Evolutionary conservation across 2,888 invertebrate species (phyloP), one percentile per base, ranked within the genome.

Genomic region (Tenthredo scrophulariae): DNA sequence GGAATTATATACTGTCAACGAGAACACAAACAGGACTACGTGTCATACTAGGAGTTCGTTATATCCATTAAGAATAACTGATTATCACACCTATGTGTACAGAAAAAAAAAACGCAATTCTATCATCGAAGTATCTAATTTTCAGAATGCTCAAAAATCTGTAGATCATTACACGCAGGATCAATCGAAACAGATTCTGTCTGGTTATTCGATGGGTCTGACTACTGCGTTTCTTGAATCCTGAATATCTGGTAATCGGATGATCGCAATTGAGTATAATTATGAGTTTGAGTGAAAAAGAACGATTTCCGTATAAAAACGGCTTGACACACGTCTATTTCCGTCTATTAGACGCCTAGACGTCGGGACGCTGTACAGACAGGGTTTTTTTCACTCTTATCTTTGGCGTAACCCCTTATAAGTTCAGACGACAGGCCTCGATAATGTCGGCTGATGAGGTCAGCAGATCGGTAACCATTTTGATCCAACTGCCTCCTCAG

Each of bases 361-460:
- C 77, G 75, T 29, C 40, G 13, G 43, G 43, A 74, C 62, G 33
- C 3, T n/a, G 43, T 74, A 40, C 22, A 26, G 74, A 74, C 40
- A 10, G n/a, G n/a, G 40, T 74, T 74, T 74, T 72, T 29, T 43
- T 40, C 43, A 26, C 43, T 43, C 50, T 77, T 77, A 77, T 77
- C 77, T 77, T 50, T 54, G 9, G 46, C 54, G 18, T 29, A 77
- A 77, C 77, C 77, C 77, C 77, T 77, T 77, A 77, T 77, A 77
- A 77, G 77, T 77, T 77, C 77, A 46, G 77, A 40, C 77, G 46
- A 29, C 33, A 50, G 29, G n/a, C 50, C 50, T 22, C 77, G 77
- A 77, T 77, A 77, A 77, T 50, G 77, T 77, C n/a, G 33, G 50
- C 77, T 77, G 77, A 77, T 77, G 50, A 77, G 77, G 77, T 77